A percentile compares a stretch with the other conserved stretches of the same genome.
Evolutionary conservation across 2,113 vertebrate species (phyloP).

Genomic region (Hippoglossus stenolepis): DNA sequence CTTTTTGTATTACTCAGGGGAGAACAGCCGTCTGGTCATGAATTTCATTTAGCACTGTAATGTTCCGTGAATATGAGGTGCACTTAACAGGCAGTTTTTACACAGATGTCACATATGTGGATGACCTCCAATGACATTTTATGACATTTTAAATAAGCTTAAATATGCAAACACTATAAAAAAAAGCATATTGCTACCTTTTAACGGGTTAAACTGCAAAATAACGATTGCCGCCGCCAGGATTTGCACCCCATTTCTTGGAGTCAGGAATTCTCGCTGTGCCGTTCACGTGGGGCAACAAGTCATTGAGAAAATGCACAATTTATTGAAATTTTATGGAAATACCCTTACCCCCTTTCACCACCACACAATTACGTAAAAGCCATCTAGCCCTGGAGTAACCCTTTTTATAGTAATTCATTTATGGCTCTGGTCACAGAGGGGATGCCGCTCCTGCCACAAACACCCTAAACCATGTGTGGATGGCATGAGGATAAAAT

Average conservation of each 20-base stretch:
- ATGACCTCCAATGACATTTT: constrained; percentile 17
- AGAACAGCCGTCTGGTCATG: constrained; percentile 46
- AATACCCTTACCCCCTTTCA: constrained; percentile 68
- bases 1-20: constrained; percentile 54
- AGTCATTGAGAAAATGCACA: constrained; percentile 76
- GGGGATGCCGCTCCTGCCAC: constrained; percentile 70
- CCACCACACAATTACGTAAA: constrained; percentile 75
- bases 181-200: constrained; percentile 33
- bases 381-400: constrained; percentile 71
- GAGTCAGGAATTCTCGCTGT: constrained; percentile 11
- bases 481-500: constrained; percentile 67
- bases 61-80: constrained; percentile 30
- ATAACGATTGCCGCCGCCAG: constrained; percentile 25
- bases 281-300: constrained; percentile 59
- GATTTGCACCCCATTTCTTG: constrained; percentile 48
- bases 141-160: constrained; percentile 49
- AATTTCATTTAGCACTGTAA: constrained; percentile 57
- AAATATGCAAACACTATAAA: constrained; percentile 33
- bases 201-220: constrained; percentile 38
- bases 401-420: constrained; percentile 79
- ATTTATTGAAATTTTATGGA: constrained; percentile 80
- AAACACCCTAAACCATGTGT: constrained; percentile 80
- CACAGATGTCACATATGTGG: constrained; percentile 36
- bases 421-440: constrained; percentile 74
- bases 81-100: constrained; percentile 49